Evolutionary conservation across 2,888 invertebrate genomes (phyloP), one percentile per base, ranked within the genome.

Genomic region (Caenorhabditis zanzibari): DNA sequence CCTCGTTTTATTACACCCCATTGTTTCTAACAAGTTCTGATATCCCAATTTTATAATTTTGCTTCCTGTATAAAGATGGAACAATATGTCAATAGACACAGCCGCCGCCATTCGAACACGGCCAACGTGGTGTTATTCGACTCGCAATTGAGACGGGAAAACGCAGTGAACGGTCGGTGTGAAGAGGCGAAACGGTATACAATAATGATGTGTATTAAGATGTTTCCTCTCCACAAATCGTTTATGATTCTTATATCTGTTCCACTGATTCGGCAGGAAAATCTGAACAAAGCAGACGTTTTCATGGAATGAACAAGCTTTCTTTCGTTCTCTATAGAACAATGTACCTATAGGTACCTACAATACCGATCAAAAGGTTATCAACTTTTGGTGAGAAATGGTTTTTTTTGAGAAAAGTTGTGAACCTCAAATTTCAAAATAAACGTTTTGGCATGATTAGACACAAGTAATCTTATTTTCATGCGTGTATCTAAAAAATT

Each of bases 101-200:
- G 75, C 66, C 66, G 74, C 64, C 64, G 66, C 56, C 35, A 47
- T 58, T 32, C 58, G 49, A 19, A 54, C 22, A 41, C 12, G 64
- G 56, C 75, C 75, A 59, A 68, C 68, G 75, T 76, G 49, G 32
- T 44, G 79, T 79, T 71, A 79, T 79, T 79, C 64, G 79, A 79
- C 63, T 71, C 79, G 71, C 71, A 79, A 71, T 79, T 71, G 79
- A 79, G 72, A 77, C 61, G 73, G 32, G 24, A 41, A 35, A 35
- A 59, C n/a, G 64, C 58, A 44, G 64, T 66, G 76, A 28, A 49
- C 28, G 7, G 47, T 32, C 32, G 69, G 69, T 72, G 71, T 72
- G 71, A 72, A 72, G 61, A 79, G 47, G 79, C 71, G 79, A 79
- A 79, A 79, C 79, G 71, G 79, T 79, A 79, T 79, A 72, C 79